Conservation (phyloP, 2,888 invertebrate genomes). For the Xylocampa areola region DNA sequence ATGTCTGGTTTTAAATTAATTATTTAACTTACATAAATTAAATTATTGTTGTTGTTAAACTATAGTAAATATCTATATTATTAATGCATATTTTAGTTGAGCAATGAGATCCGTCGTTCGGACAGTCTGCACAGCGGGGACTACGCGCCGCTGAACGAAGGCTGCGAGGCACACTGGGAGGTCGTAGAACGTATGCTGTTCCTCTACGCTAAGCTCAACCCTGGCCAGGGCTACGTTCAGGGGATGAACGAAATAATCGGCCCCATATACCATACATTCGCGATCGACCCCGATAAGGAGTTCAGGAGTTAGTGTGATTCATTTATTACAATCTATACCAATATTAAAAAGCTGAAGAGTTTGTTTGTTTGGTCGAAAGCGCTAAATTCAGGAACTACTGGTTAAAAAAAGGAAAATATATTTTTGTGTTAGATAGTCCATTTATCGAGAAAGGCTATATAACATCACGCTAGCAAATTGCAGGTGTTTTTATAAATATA, state of each 20-base stretch:
- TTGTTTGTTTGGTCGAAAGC: no score
- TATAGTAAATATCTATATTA: not conserved
- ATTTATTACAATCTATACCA: no score
- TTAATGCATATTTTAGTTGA: conserved; percentile 91
- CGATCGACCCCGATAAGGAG: conserved; percentile 94
- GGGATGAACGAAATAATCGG: conserved; percentile 99
- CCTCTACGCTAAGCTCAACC: conserved; percentile 99
- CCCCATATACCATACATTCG: conserved; percentile 99
- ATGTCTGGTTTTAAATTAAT: no score
- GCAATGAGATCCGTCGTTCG: conserved; percentile 91
- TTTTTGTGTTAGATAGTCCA: no score
- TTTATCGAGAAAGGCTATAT: no score
- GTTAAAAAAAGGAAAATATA: no score
- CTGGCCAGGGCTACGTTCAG: conserved; percentile 98
- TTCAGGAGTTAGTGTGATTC: conserved; percentile 95
- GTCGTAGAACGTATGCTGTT: conserved; percentile 99
- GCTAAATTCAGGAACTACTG: no score
- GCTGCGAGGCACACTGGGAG: conserved; percentile 99
- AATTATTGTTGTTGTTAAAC: no score
- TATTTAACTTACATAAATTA: not conserved
- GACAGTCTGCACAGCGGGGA: conserved; percentile 90
- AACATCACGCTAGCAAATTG: no score
- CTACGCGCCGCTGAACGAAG: conserved; percentile 96
- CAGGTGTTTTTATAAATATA: no score
- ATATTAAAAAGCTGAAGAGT: no score